These are phyloP conservation scores for Graptemys geographica DNA, from an alignment of 2,797 vertebrate genomes.

Conservation along the genomic window DNA sequence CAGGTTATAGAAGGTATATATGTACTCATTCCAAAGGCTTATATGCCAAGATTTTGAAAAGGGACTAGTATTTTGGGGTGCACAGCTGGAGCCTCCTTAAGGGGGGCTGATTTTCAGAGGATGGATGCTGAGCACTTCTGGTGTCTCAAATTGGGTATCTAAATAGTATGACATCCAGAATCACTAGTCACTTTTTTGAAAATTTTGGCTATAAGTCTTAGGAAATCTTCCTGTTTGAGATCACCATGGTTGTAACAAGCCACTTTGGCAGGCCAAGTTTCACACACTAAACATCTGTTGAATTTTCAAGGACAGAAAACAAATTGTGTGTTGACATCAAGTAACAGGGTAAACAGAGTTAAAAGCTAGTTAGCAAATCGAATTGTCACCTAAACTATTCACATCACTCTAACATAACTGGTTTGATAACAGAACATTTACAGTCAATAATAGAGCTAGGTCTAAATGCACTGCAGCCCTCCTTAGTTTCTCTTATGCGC, in stretches of 20 bases:
- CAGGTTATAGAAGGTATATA: background rate
- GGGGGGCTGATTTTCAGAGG: background rate
- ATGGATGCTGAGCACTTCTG: background rate
- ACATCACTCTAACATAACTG: accelerated
- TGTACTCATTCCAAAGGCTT: background rate
- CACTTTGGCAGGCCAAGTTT: background rate
- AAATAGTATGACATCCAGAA: background rate
- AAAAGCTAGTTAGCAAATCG: background rate
- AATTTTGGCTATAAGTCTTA: background rate
- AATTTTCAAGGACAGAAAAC: background rate
- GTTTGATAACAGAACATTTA: background rate
- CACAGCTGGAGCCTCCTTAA: background rate
- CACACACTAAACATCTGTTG: background rate
- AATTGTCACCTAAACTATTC: background rate
- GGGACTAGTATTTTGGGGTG: background rate
- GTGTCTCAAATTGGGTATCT: background rate
- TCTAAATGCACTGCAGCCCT: accelerated
- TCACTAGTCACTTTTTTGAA: background rate
- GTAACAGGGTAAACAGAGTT: background rate
- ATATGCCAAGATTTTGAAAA: background rate
- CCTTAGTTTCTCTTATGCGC: background rate
- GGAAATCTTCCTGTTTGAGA: background rate
- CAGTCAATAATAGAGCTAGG: background rate
- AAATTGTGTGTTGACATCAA: accelerated
- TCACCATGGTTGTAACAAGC: background rate